Evolutionary conservation across 2,797 vertebrate genomes (phyloP).

Genomic region (Rhincodon typus): DNA sequence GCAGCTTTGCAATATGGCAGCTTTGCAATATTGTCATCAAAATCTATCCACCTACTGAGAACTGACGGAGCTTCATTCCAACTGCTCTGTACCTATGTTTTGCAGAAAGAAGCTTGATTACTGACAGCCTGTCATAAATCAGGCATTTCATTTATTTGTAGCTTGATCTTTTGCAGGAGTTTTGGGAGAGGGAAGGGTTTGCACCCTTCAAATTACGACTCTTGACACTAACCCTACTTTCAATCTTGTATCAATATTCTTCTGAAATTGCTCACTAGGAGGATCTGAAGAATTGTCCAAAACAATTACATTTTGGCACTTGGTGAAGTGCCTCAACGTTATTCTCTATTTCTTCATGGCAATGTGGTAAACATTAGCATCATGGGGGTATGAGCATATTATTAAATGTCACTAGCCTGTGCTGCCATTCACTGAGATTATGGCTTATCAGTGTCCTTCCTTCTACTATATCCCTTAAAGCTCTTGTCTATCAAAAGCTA

Average conservation of each 20-base stretch:
- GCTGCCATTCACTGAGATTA: neutral
- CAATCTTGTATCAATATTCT: no score
- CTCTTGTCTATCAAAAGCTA: neutral
- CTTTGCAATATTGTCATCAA: constrained; percentile 22
- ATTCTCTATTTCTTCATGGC: neutral
- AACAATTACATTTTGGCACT: neutral
- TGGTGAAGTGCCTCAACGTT: neutral
- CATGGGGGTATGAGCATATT: neutral
- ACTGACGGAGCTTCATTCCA: constrained; percentile 1
- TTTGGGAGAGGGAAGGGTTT: neutral
- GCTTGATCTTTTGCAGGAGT: neutral
- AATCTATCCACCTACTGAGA: constrained; percentile 12
- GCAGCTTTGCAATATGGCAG: constrained; percentile 20
- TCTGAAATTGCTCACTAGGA: neutral
- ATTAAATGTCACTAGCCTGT: neutral
- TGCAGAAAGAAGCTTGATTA: neutral
- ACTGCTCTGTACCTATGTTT: neutral
- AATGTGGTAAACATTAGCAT: neutral
- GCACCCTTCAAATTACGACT: neutral
- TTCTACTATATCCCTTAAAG: neutral
- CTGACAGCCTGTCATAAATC: neutral
- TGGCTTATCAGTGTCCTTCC: neutral
- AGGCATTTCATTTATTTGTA: neutral
- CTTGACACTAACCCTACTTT: neutral
- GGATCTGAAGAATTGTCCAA: neutral